phyloP scores from a whole-genome alignment of 2,797 vertebrate species.

The Harpagifer antarcticus region DNA sequence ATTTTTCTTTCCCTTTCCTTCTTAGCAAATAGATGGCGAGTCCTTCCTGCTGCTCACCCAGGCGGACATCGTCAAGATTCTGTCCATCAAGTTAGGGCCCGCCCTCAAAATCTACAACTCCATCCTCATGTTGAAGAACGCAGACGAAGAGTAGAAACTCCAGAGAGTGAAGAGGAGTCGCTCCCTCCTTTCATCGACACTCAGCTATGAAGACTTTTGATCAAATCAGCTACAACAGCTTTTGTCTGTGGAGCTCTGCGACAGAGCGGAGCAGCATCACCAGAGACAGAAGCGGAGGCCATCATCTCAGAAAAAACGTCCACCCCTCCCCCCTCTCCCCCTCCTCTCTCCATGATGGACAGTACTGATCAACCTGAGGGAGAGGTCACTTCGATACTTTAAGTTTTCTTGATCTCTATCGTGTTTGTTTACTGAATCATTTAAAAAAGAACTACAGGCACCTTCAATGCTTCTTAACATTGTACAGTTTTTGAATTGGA shows the following conservation, averaged over 20 bases:
- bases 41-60: constrained; percentile 88
- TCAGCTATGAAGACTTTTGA: constrained; percentile 30
- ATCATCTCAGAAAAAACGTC: constrained; percentile 46
- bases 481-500: constrained; percentile 74
- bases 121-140: constrained; percentile 88
- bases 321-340: constrained; percentile 30
- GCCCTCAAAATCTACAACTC: constrained; percentile 89
- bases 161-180: neutral
- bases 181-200: constrained; percentile 24
- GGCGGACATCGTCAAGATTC: constrained; percentile 88
- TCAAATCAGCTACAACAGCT: constrained; percentile 25
- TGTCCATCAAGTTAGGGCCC: constrained; percentile 88
- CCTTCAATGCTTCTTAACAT: constrained; percentile 76
- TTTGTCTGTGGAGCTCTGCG: constrained; percentile 26
- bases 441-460: constrained; percentile 61
- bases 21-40: constrained; percentile 88
- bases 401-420: constrained; percentile 54
- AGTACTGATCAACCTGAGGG: constrained; percentile 38
- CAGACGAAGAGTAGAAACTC: constrained; percentile 83
- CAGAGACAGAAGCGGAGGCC: constrained; percentile 44
- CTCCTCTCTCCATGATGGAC: constrained; percentile 44
- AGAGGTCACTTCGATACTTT: constrained; percentile 46
- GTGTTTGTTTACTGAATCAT: constrained; percentile 74
- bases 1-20: neutral
- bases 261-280: constrained; percentile 14